Evolutionary conservation across 2,797 vertebrate genomes (phyloP), one percentile per base, ranked within the genome.

Genomic region (Danio kyathit): DNA sequence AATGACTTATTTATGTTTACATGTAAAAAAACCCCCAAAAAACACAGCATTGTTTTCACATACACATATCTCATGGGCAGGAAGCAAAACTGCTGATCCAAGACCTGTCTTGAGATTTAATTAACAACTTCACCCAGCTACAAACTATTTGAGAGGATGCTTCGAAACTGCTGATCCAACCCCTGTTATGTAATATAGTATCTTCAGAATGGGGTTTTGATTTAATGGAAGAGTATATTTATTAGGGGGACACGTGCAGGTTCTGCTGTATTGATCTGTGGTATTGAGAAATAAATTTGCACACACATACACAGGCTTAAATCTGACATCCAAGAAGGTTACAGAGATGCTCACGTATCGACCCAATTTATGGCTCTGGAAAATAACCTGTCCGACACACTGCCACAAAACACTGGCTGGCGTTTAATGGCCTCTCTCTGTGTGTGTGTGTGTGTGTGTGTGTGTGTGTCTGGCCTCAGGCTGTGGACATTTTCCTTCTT

Each of bases 111-210:
- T 41, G 29, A 48, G 13, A 71, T 79, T 19, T 63, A 70, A 63
- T 71, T 51, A 61, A 79, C 13, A 43, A 44, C 48, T 79, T 71
- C 56, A 60, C 44, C 29, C 43, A 11, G 56, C 29, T 70, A 61
- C 12, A 13, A 5, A 17, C 43, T 67, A 4, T 17, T 59, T 38
- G 49, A 51, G 54, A 60, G n/a, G 51, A 56, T 59, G 11, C 14
- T n/a, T 6, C 70, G 57, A 79, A 79, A 79, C 77, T 38, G 69
- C 77, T 79, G 57, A 79, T 72, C 40, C 67, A 52, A 64, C 17
- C 41, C 56, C 14, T 38, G 29, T 52, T 71, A 29, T 29, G 51
- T 54, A 63, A 76, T 75, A 51, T 38, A 51, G 51, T 67, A 78
- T 66, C 75, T 44, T 57, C 43, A 60, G 56, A 60, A 69, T 5